Conservation (phyloP, 2,797 vertebrate species). For the Lepus oiostolus region DNA sequence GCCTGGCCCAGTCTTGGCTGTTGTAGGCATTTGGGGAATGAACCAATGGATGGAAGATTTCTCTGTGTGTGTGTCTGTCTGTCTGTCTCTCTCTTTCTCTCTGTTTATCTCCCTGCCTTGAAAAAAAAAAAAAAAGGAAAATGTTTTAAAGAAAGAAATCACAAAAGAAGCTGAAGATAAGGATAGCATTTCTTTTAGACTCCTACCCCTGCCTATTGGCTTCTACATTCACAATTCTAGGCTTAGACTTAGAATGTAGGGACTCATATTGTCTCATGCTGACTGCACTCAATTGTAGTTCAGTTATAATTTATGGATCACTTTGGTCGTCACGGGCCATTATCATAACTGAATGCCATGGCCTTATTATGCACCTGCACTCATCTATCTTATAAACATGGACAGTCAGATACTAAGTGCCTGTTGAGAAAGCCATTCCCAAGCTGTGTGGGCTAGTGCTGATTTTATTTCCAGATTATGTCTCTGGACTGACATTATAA, state of each 20-base stretch:
- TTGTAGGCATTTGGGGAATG: too few relatives aligned
- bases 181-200: background rate
- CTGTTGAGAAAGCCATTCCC: slow-evolving; percentile 51
- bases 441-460: slow-evolving; percentile 54
- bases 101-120: too few relatives aligned
- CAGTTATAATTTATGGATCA: slow-evolving; percentile 73
- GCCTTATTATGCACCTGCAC: slow-evolving; percentile 61
- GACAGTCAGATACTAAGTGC: slow-evolving; percentile 31
- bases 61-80: too few relatives aligned
- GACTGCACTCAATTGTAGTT: background rate
- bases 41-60: too few relatives aligned
- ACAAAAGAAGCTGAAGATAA: background rate
- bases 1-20: too few relatives aligned
- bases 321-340: slow-evolving; percentile 53
- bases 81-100: too few relatives aligned
- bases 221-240: background rate
- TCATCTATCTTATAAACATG: slow-evolving; percentile 67
- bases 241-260: background rate
- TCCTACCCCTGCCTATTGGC: background rate
- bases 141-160: background rate
- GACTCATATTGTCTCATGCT: slow-evolving; percentile 6
- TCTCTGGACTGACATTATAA: slow-evolving; percentile 41
- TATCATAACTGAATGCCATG: slow-evolving; percentile 52
- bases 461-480: slow-evolving; percentile 35
- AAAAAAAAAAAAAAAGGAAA: too few relatives aligned